Evolutionary conservation across 1,140 invertebrate species (phyloP), one percentile per base, ranked within the genome.

Genomic region (Batillaria attramentaria): DNA sequence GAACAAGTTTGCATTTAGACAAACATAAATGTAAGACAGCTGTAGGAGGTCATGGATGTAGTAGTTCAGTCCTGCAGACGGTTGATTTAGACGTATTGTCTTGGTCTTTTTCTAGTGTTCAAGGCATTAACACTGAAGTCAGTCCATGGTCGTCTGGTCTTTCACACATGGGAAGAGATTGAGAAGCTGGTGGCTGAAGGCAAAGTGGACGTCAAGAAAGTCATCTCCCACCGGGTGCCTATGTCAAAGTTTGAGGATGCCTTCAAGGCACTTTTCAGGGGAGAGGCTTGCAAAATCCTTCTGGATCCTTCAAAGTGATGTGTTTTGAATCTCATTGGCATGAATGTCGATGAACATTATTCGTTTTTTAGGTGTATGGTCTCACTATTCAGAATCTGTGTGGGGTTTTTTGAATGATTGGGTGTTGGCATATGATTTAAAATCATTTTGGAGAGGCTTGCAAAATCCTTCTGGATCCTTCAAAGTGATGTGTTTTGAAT

Each of bases 221-320:
- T 89, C 5, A 83, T 89, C 13, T 83, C 88, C 3, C 87, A 87
- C 70, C 79, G 84, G 28, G 84, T 87, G 31, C 84, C 86, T 2
- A 88, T 89, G 87, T 87, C 87, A 0, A 60, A 86, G 50, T 89
- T 85, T 77, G 87, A 88, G 37, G 86, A 89, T 3, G 88, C 88
- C 16, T 89, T 87, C 72, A 72, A 83, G 43, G 81, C 82, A 0
- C 78, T 89, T 6, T 87, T 89, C 69, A 83, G 77, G 46, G 88
- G 88, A 16, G 68, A 86, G 57, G 86, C 84, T 8, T 88, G 87
- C 72, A 89, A 89, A 77, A 88, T 88, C 57, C 79, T 89, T 6
- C 76, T 88, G 41, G 84, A 89, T 80, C 88, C 88, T 1, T 82
- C 81, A 0, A 74, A 83, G 62, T 86, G 69, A 79, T 60, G 0